These are phyloP conservation scores for Electrophaes corylata DNA, from an alignment of 2,888 invertebrate species.

Conservation along the genomic window DNA sequence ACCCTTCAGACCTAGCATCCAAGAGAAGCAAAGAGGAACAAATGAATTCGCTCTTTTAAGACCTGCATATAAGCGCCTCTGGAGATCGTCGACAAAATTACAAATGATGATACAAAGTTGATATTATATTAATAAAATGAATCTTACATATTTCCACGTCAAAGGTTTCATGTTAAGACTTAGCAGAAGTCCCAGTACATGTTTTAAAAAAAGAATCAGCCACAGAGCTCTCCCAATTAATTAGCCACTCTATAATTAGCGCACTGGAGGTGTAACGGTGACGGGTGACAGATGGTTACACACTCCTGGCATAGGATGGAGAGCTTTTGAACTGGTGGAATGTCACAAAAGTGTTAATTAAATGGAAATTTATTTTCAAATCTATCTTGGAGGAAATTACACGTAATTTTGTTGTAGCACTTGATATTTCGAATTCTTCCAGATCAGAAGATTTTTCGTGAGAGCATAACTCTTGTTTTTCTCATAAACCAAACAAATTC, in stretches of 20 bases:
- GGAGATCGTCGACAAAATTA: too few species aligned
- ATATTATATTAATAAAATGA: not conserved
- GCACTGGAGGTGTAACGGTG: constrained; percentile 64
- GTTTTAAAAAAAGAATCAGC: constrained; percentile 30
- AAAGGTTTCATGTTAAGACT: constrained; percentile 3
- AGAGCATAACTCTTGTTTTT: too few species aligned
- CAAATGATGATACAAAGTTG: not conserved
- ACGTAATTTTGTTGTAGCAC: constrained; percentile 8
- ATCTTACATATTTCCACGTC: not conserved
- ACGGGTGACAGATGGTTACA: constrained; percentile 79
- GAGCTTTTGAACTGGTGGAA: constrained; percentile 63
- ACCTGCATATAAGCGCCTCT: too few species aligned
- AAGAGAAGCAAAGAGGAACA: too few species aligned
- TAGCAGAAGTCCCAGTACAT: not conserved
- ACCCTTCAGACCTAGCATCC: too few species aligned
- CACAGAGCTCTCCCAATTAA: constrained; percentile 61
- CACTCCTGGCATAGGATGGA: constrained; percentile 65
- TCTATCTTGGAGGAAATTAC: constrained; percentile 44
- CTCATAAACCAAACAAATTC: too few species aligned
- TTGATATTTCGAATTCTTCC: not conserved
- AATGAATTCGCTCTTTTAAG: too few species aligned
- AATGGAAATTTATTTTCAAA: constrained; percentile 67
- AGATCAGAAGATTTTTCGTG: not conserved
- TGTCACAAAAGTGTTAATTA: constrained; percentile 72
- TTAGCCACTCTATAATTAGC: constrained; percentile 73